These are phyloP conservation scores for Aphaenogaster ashmeadi DNA, from an alignment of 1,140 invertebrate genomes.

Conservation along the genomic window DNA sequence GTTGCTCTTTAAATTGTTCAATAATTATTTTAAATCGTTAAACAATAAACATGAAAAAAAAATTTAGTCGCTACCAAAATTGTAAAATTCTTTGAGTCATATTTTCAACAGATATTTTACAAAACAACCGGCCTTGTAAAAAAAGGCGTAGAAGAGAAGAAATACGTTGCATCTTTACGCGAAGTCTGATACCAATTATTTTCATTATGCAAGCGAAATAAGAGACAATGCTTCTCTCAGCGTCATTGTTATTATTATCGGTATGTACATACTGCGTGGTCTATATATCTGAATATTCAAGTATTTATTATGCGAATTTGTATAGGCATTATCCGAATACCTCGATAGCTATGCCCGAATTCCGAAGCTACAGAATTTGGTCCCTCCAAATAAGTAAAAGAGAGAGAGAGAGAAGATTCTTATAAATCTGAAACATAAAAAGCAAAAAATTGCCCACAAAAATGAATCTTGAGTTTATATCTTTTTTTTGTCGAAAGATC, in stretches of 20 bases:
- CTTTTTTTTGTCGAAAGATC: not conserved
- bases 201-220: not conserved
- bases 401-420: not conserved
- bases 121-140: too few relatives aligned
- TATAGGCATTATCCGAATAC: not conserved
- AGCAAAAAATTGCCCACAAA: not conserved
- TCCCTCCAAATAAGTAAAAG: not conserved
- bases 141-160: too few relatives aligned
- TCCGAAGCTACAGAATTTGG: not conserved
- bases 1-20: not conserved
- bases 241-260: not conserved
- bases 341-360: not conserved
- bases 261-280: not conserved
- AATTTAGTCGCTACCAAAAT: not conserved
- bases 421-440: not conserved
- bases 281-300: not conserved
- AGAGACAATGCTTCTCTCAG: not conserved
- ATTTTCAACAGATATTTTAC: too few relatives aligned
- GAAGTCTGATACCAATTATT: not conserved
- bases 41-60: not conserved
- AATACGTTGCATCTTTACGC: not conserved
- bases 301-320: not conserved
- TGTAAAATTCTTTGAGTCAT: too few relatives aligned
- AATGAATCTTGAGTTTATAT: not conserved
- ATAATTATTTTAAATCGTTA: too few relatives aligned